Evolutionary conservation across 2,888 invertebrate species (phyloP), one percentile per base, ranked within the genome.

Genomic region (Nomada flava): DNA sequence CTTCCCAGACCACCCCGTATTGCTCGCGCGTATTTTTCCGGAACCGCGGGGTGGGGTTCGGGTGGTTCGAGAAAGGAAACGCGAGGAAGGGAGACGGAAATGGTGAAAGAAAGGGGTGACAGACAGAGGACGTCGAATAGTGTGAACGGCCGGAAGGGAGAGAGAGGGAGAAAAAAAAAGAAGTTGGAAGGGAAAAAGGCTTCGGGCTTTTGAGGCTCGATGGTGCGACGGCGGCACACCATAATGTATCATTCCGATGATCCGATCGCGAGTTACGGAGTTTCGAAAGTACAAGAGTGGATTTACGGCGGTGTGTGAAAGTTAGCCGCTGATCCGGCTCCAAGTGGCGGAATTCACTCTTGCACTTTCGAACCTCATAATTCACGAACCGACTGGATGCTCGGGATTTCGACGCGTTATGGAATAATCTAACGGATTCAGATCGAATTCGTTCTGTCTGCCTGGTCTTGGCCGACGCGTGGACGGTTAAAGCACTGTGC

Each of bases 161-260:
- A 13, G 1, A n/a, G 18, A n/a, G 59, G 47, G 64, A 59, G 63
- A 50, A 29, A 20, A 44, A 23, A 11, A 50, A 44, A 36, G 36
- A 52, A 65, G 47, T 5, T 67, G n/a, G 29, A 74, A 70, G 74
- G 76, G 67, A 72, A 65, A 69, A 67, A 60, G 67, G 77, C 77
- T 72, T 60, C 64, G 82, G 74, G 57, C 73, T 78, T 72, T 78
- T 68, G 78, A 64, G 82, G 53, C 74, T 73, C 81, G 79, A 83
- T 85, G 86, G 85, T 83, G 50, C 79, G 36, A 36, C 47, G 47
- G 47, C 47, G 47, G 47, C 47, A 47, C 47, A 80, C 88, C 88
- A 88, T 88, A 88, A 88, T 88, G 84, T 84, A 88, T 88, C 88
- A 88, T 88, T 87, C 79, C 84, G 84, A 87, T 88, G 88, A 88